phyloP scores from a whole-genome alignment of 2,113 vertebrate genomes.

The Saiga tatarica region DNA sequence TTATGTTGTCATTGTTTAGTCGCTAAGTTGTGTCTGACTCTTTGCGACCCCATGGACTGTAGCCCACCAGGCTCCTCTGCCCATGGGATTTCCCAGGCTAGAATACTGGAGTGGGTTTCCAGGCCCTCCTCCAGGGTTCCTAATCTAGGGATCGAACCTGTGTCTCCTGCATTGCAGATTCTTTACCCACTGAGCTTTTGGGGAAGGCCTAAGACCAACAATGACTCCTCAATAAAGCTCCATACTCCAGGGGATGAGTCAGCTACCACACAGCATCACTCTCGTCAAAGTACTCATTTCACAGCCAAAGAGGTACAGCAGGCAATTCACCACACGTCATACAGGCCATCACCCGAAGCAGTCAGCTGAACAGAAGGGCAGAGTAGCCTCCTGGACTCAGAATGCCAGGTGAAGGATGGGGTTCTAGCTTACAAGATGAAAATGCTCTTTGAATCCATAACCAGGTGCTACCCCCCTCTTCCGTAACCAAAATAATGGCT shows the following conservation, averaged over 20 bases:
- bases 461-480: neutral
- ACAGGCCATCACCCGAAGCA: neutral
- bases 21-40: neutral
- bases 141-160: neutral
- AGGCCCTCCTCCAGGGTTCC: neutral
- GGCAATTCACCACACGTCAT: neutral
- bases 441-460: neutral
- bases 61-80: neutral
- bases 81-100: neutral
- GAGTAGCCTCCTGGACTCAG: neutral
- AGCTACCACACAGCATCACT: neutral
- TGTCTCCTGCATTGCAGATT: neutral
- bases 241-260: neutral
- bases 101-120: neutral
- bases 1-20: neutral
- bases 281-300: neutral
- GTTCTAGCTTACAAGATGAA: neutral
- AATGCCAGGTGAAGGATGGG: neutral
- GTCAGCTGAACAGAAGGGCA: neutral
- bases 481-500: neutral
- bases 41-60: neutral
- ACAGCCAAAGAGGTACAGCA: neutral
- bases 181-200: neutral
- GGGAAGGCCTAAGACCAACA: neutral
- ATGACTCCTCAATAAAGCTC: neutral